Base-by-base conservation (phyloP, 1,140 invertebrate species). In the Leptinotarsa texana region DNA sequence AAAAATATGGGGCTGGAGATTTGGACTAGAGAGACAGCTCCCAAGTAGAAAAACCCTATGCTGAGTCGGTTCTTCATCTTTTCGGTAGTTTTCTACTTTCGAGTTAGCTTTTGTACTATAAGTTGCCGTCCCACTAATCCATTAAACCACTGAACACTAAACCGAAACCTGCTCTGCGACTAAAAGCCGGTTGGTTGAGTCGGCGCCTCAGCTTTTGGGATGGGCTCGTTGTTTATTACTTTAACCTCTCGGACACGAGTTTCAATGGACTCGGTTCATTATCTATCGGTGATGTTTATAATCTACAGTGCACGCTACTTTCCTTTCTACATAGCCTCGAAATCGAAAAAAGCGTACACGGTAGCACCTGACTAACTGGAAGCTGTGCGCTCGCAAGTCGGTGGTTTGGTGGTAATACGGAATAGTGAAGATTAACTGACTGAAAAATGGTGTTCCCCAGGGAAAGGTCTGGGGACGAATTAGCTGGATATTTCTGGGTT, bases 251-350 rank as follows among this genome's bases (percentile, higher is more conserved):
- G 51, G 51, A 57, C 51, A 57, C n/a, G 51, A 18, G 51, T 57
- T 57, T 57, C 51, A 57, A 57, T 57, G 2, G 51, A 18, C 51
- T 18, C 51, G 51, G 51, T 57, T n/a, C 13, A 57, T 57, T 57
- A 57, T 57, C 51, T 57, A 57, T 57, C n/a, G 51, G 51, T 57
- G 51, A 57, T 57, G 51, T 57, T 57, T 57, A 57, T 57, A 57
- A 57, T 15, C 15, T 57, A 18, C 33, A 15, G 15, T 57, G 51
- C n/a, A 57, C n/a, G 51, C 51, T 18, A 57, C 51, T 57, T 57
- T 57, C 51, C 15, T 17, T n/a, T 57, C 51, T 18, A 17, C 51
- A 57, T 57, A 57, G 51, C 51, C 17, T 57, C 51, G 51, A n/a
- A 57, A 57, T 57, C n/a, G 51, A 13, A 57, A 57, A n/a, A 57